Conservation (phyloP, 2,113 vertebrate species). For the Platichthys stellatus region DNA sequence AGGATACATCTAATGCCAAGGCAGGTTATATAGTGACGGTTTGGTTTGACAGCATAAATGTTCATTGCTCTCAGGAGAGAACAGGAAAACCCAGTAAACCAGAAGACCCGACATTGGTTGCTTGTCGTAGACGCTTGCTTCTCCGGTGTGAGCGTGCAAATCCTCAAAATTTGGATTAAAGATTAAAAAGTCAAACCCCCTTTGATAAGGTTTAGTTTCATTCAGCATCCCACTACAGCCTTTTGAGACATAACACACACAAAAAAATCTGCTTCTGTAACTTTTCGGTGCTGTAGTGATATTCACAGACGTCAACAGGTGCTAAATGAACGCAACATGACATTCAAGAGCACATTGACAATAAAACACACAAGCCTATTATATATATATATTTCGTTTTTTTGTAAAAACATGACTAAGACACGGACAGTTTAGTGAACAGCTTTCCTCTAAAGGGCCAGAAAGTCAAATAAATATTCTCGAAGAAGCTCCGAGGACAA, state of each 20-base stretch:
- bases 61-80: conserved; percentile 46
- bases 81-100: conserved; percentile 11
- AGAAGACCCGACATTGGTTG: conserved; percentile 36
- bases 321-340: conserved; percentile 56
- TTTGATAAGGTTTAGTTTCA: conserved; percentile 53
- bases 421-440: conserved; percentile 61
- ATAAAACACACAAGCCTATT: conserved; percentile 59
- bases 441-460: conserved; percentile 66
- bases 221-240: conserved; percentile 24
- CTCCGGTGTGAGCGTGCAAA: conserved; percentile 15
- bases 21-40: conserved; percentile 63
- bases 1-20: conserved; percentile 59
- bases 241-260: conserved; percentile 10
- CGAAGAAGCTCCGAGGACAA: conserved; percentile 43
- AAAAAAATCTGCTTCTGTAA: conserved; percentile 11
- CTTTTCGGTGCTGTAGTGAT: conserved; percentile 52
- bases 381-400: conserved; percentile 33
- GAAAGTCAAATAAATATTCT: conserved; percentile 66
- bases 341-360: conserved; percentile 73
- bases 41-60: conserved; percentile 71
- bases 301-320: conserved; percentile 62
- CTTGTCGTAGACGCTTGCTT: conserved; percentile 28
- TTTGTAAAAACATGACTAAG: conserved; percentile 64
- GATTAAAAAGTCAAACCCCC: conserved; percentile 42
- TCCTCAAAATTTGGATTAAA: conserved; percentile 46